Conservation (phyloP, 2,113 vertebrate species). For the Argyrosomus japonicus region DNA sequence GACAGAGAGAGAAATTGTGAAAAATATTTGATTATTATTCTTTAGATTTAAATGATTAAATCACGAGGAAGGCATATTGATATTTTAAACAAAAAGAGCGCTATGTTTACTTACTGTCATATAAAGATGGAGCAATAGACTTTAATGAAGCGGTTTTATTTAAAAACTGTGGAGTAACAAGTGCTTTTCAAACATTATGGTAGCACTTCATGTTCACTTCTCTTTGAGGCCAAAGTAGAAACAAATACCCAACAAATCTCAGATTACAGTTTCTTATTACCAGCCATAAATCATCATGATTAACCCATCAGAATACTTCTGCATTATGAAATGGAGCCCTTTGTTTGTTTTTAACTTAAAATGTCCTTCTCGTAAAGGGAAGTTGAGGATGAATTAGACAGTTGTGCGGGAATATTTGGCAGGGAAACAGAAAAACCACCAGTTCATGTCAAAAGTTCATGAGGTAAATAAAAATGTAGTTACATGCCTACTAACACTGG, state of each 20-base stretch:
- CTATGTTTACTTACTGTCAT: neutral
- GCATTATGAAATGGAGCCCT: slow-evolving; percentile 50
- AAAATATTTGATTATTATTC: neutral
- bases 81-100: neutral
- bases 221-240: slow-evolving; percentile 43
- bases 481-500: no score
- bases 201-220: slow-evolving; percentile 1
- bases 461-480: neutral
- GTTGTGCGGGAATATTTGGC: slow-evolving; percentile 11
- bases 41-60: slow-evolving; percentile 2
- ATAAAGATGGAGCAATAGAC: neutral
- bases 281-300: slow-evolving; percentile 11
- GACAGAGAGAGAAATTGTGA: neutral
- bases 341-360: slow-evolving; percentile 9
- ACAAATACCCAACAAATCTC: slow-evolving; percentile 38
- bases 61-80: neutral
- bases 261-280: slow-evolving; percentile 45
- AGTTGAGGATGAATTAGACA: slow-evolving; percentile 31
- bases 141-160: neutral
- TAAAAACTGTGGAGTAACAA: slow-evolving; percentile 14
- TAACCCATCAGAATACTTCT: slow-evolving; percentile 46
- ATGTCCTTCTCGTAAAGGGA: slow-evolving; percentile 21
- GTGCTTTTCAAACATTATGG: slow-evolving; percentile 11
- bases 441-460: neutral
- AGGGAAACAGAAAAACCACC: neutral